Base-by-base conservation (phyloP, 2,888 invertebrate species). In the Dicycla oo region DNA sequence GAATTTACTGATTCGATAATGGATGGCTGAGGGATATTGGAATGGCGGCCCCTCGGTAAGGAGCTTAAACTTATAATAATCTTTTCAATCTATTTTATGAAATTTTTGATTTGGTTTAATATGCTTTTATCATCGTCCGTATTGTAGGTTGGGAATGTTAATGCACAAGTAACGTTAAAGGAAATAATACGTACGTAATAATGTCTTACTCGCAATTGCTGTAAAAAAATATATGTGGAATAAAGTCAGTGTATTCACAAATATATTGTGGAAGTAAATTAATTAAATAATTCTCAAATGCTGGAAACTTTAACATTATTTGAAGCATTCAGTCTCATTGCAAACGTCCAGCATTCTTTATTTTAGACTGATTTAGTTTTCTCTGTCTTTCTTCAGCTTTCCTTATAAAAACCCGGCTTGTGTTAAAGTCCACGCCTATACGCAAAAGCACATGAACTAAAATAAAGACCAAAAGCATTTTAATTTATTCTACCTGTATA, bases 1-100 rank as follows among this genome's bases (percentile, higher is more conserved):
- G 80, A 82, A 83, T 81, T 77, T 80, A 80, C 75, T 74, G 84
- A 84, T 82, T 83, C 67, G 69, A 47, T 82, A 79, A 82, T 76
- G 75, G 83, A 71, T 75, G 53, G 47, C 60, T 56, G 54, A 57
- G 65, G 54, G 62, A 81, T 78, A 73, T 81, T 73, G 51, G 78
- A 63, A 77, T 45, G 75, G 47, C 13, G 61, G 63, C 72, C 75
- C 53, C 65, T 61, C 67, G 40, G 58, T 76, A 81, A 81, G 79
- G 34, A 67, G 76, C 69, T 83, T 84, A 69, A 67, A 71, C 69
- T 74, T 71, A 56, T 63, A 72, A 68, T 66, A 77, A 77, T 81
- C 67, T 76, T 54, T 60, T 66, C 69, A 65, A 80, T 73, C 64
- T 58, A 53, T 69, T 80, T 58, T 57, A 54, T 40, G 61, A 65